Conservation (phyloP, 2,113 vertebrate species). For the Dicaeum eximium region DNA sequence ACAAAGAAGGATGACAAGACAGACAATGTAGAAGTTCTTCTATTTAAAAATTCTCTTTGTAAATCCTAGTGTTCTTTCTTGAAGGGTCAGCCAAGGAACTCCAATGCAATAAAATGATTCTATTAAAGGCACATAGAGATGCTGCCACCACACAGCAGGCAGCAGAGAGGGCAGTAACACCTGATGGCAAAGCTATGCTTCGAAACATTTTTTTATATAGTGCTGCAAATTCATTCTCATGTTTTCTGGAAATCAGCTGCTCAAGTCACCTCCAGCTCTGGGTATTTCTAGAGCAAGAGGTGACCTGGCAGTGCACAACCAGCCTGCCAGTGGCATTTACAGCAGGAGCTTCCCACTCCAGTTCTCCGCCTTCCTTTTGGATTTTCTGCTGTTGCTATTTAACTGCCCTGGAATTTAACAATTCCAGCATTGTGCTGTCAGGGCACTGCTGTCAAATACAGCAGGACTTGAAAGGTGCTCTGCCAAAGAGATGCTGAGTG, state of each 20-base stretch:
- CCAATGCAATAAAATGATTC: neutral
- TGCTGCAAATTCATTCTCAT: neutral
- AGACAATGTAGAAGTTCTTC: neutral
- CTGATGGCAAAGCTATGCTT: neutral
- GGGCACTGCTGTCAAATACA: neutral
- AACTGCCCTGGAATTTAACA: neutral
- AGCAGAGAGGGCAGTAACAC: neutral
- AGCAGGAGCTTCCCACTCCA: neutral
- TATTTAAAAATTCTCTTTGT: neutral
- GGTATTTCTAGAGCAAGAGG: neutral
- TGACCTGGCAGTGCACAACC: neutral
- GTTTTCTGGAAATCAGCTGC: neutral
- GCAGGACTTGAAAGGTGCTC: neutral
- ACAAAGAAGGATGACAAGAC: neutral
- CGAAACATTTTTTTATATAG: neutral
- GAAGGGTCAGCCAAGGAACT: conserved; percentile 7
- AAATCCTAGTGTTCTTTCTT: neutral
- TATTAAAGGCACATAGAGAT: neutral
- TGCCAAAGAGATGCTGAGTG: neutral
- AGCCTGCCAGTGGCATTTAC: neutral
- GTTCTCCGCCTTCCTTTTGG: neutral
- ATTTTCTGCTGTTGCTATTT: neutral
- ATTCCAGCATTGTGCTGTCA: neutral
- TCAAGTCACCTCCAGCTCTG: neutral
- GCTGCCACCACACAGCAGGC: neutral